A percentile compares a stretch with the other conserved stretches of the same genome.
phyloP scores from a whole-genome alignment of 2,888 invertebrate species.

The Pristionchus entomophagus region DNA sequence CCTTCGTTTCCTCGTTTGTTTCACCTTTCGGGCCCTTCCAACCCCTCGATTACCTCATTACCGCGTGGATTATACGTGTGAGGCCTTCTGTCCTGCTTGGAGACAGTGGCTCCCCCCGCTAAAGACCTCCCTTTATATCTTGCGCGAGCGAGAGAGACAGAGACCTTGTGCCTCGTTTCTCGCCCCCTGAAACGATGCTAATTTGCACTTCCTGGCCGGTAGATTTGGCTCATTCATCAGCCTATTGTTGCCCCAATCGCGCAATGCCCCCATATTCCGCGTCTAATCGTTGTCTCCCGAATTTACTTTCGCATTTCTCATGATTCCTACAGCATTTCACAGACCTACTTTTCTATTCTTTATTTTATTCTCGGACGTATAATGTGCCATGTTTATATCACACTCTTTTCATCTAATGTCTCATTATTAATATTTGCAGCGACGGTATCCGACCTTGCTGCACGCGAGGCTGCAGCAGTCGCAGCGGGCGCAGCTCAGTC shows the following conservation, averaged over 20 bases:
- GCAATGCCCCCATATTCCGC: slow-evolving; percentile 15
- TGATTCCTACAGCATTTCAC: no score
- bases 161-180: slow-evolving; percentile 15
- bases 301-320: neutral
- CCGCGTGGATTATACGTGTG: neutral
- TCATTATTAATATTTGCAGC: neutral
- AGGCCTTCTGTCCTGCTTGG: neutral
- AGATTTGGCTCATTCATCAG: slow-evolving; percentile 40
- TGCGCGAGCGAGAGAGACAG: slow-evolving; percentile 8
- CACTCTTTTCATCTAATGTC: neutral
- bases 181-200: slow-evolving; percentile 44
- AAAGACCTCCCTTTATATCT: slow-evolving; percentile 26
- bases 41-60: slow-evolving; percentile 40
- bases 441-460: slow-evolving; percentile 21
- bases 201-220: slow-evolving; percentile 41
- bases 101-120: slow-evolving; percentile 5
- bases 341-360: no score
- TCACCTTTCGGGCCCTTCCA: neutral
- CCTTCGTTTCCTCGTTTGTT: neutral
- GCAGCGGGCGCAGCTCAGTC: slow-evolving; percentile 21
- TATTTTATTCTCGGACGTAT: neutral
- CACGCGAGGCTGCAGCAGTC: slow-evolving; percentile 1
- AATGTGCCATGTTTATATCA: neutral
- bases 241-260: slow-evolving; percentile 34
- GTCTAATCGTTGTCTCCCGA: neutral